Percentiles rank a stretch among this genome's conserved stretches.
These are phyloP conservation scores for Pseudochirops cupreus DNA, from an alignment of 2,797 vertebrate genomes.

Conservation along the genomic window DNA sequence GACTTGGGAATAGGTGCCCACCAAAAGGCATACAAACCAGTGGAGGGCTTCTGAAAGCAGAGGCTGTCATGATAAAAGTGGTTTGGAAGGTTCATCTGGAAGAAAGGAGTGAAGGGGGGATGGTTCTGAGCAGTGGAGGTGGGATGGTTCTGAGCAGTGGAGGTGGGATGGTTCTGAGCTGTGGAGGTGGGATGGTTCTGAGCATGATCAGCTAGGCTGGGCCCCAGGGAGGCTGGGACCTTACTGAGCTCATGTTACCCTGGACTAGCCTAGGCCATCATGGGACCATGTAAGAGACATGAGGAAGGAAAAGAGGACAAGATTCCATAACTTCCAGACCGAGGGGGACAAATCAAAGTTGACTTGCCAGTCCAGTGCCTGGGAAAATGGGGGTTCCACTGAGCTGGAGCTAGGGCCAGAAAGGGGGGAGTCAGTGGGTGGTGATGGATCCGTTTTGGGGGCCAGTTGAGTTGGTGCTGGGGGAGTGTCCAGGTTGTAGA, in stretches of 20 bases:
- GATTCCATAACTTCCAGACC: not conserved
- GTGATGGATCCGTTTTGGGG: not conserved
- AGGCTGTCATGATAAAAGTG: not conserved
- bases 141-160: not conserved
- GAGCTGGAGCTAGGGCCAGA: not conserved
- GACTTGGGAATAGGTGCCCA: not conserved
- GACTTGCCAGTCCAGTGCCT: not conserved
- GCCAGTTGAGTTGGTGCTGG: not conserved
- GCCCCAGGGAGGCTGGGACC: not conserved
- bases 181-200: not conserved
- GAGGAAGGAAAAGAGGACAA: not conserved
- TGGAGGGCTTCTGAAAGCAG: not conserved
- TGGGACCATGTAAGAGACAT: not conserved
- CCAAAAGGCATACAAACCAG: not conserved
- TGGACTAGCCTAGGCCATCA: not conserved
- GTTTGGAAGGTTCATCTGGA: not conserved
- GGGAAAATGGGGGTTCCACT: not conserved
- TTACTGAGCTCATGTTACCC: not conserved
- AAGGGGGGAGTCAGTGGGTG: not conserved
- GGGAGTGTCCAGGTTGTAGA: not conserved
- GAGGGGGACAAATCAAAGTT: not conserved
- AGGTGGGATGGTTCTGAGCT: too few relatives aligned
- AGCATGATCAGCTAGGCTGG: not conserved
- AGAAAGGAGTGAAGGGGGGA: not conserved
- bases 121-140: too few relatives aligned